Conservation (phyloP, 2,113 vertebrate species). For the Cavia porcellus region DNA sequence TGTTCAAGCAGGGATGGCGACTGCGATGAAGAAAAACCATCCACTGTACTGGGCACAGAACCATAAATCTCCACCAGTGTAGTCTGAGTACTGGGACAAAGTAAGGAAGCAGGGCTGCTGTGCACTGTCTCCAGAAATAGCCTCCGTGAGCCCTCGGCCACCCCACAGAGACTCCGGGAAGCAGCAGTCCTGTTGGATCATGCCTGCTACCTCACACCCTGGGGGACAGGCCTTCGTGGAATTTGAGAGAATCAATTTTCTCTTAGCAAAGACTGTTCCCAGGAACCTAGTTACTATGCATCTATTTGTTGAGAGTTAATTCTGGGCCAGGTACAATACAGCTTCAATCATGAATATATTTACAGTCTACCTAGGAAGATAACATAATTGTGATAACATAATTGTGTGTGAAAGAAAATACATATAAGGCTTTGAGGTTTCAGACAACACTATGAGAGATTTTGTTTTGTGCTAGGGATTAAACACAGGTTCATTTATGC, state of each 20-base stretch:
- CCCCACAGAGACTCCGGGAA: background rate
- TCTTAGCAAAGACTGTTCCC: constrained; percentile 1
- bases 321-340: background rate
- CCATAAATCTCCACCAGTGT: background rate
- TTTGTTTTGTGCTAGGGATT: background rate
- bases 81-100: background rate
- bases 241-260: background rate
- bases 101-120: background rate
- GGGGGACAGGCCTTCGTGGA: background rate
- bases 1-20: background rate
- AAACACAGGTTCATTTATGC: background rate
- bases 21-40: background rate
- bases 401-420: background rate
- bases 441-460: constrained; percentile 12
- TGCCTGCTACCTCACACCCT: background rate
- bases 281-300: background rate
- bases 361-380: background rate
- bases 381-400: no score
- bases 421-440: background rate
- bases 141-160: background rate
- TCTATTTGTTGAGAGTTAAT: constrained; percentile 2
- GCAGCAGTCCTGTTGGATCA: background rate
- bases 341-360: background rate
- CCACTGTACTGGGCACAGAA: background rate
- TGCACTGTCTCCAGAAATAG: background rate